phyloP scores from a whole-genome alignment of 2,113 vertebrate genomes.

The Entomyzon cyanotis region DNA sequence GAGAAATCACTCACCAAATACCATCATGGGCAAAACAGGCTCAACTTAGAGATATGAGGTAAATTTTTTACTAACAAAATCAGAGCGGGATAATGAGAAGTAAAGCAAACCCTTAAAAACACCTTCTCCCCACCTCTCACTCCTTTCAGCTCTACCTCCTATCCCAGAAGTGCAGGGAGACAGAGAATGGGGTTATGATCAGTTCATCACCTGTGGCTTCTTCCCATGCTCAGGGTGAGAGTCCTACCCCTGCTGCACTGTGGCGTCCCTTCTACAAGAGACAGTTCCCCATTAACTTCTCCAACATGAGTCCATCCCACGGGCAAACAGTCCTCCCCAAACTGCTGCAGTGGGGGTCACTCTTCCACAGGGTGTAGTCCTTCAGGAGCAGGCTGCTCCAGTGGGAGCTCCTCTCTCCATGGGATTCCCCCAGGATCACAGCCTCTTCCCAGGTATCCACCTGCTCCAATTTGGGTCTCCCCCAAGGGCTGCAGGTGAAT shows the following conservation, averaged over 20 bases:
- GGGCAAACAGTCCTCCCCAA: fast-evolving
- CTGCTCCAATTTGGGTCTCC: background rate
- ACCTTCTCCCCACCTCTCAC: background rate
- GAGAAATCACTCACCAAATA: background rate
- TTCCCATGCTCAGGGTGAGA: background rate
- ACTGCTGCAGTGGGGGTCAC: fast-evolving
- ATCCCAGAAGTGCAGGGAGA: background rate
- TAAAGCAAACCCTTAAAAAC: background rate
- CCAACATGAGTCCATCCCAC: fast-evolving
- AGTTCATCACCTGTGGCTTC: background rate
- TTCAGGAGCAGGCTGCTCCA: background rate
- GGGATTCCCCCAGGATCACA: background rate
- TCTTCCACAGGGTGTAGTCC: fast-evolving
- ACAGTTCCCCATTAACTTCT: background rate
- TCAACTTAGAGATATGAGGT: background rate
- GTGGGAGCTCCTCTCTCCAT: background rate
- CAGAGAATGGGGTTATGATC: background rate
- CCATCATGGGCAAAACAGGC: background rate
- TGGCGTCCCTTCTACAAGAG: background rate
- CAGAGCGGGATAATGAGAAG: background rate
- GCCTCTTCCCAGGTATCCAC: background rate
- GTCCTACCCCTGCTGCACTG: fast-evolving
- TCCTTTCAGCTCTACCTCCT: background rate
- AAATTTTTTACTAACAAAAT: background rate
- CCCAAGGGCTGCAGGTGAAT: background rate